Base-by-base conservation (phyloP, 2,888 invertebrate species). In the Cheilosia vernalis region DNA sequence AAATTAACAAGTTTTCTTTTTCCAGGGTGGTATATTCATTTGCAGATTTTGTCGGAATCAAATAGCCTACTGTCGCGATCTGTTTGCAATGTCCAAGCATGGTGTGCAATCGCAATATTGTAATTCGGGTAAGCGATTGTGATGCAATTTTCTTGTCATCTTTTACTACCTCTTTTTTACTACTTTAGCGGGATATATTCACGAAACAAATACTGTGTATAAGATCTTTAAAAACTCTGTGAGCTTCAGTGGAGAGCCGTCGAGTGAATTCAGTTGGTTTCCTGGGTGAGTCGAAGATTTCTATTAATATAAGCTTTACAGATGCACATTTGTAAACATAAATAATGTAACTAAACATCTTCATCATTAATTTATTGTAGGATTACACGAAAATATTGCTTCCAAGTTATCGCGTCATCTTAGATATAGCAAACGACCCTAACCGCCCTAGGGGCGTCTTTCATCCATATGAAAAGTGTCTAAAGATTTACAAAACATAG, bases 201-300 rank as follows among this genome's bases (percentile, higher is more conserved):
- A 96, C 89, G 97, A 97, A 90, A 97, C 96, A 4, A 93, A 97
- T 51, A 97, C 97, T 0, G 93, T 95, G 0, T 93, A 93, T 81
- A 92, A 93, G 67, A 93, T 94, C 0, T 83, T 90, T 60, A 91
- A 92, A 21, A 93, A 94, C 84, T 92, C 93, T 19, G 89, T 91
- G 47, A 91, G 95, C 17, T 92, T 93, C 37, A 90, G 89, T 56
- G 92, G 92, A 0, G 92, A 93, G 58, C 94, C 96, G 1, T 95
- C 95, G 1, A 94, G 94, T n/a, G 94, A 95, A 88, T 95, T 95
- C 89, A 95, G 95, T 87, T 97, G 97, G 97, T 97, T 97, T 91
- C 97, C 97, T 6, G 97, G 96, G 90, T 90, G 87, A 87, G 86
- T 86, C 27, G 6, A 6, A 1, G 6, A 37, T 37, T 37, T 44